Percentiles rank a stretch among this genome's conserved stretches.
phyloP scores from a whole-genome alignment of 2,888 invertebrate genomes.

The Metallyticus violacea region DNA sequence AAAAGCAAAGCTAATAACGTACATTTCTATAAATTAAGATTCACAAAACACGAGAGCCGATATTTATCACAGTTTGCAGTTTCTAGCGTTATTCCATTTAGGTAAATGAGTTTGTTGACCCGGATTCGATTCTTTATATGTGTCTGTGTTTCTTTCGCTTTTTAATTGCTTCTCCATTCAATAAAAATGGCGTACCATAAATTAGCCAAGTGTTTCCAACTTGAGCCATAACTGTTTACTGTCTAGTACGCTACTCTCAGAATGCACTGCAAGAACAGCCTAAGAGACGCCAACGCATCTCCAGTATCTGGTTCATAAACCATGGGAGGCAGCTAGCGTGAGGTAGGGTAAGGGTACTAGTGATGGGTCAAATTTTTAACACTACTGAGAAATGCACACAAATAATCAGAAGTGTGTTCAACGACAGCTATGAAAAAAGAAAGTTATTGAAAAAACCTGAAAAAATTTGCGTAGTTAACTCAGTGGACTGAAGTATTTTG shows the following conservation, averaged over 20 bases:
- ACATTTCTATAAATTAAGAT: too few species aligned
- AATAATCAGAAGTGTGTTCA: too few species aligned
- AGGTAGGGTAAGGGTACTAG: neutral
- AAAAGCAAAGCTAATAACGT: too few species aligned
- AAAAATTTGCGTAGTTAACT: too few species aligned
- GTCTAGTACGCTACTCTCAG: neutral
- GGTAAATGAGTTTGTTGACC: neutral
- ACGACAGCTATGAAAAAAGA: too few species aligned
- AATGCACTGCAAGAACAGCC: neutral
- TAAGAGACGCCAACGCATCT: neutral
- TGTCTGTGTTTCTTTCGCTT: neutral
- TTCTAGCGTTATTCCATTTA: neutral
- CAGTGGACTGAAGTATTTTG: too few species aligned
- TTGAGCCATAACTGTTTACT: neutral
- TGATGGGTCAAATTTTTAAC: neutral
- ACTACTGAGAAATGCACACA: too few species aligned
- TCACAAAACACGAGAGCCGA: too few species aligned
- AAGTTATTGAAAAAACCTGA: too few species aligned
- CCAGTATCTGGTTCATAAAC: neutral
- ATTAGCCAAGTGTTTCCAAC: neutral
- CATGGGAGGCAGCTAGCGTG: neutral
- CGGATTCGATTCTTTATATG: neutral
- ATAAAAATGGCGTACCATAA: neutral
- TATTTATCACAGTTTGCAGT: neutral
- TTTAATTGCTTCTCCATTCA: conserved; percentile 4